Base-by-base conservation (phyloP, 2,113 vertebrate species). In the Cyanoderma ruficeps region DNA sequence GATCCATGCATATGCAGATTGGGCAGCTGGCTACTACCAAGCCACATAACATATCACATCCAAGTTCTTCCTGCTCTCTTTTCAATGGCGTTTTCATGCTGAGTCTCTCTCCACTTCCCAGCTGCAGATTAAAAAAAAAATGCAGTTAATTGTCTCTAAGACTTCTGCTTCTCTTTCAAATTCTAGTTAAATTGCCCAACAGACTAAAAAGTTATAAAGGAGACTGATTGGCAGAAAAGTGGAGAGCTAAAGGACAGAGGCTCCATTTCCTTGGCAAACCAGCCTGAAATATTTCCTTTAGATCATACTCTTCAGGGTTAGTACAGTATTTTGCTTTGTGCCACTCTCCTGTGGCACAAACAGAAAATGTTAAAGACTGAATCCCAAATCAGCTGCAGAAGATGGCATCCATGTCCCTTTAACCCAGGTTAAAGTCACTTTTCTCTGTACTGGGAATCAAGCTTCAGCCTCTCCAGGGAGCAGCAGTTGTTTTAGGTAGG, bases 1-100 rank as follows among this genome's bases (percentile, higher is more conserved):
- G 68, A 93, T 33, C 88, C 79, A 97, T 97, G 96, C 95, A 96
- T 96, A 97, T 97, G 96, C 94, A 97, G 94, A 97, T 97, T 65
- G 94, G 96, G 96, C 96, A 97, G 96, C 96, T 97, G 96, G 95
- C 96, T 92, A 95, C 96, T 90, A 97, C 95, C 90, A 86, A 88
- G 55, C 83, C 86, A 83, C 72, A 23, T 83, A 96, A 92, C 94
- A 75, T 93, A 83, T 86, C 88, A 86, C 83, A 90, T 74, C 64
- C 0, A 8, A 94, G 88, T 94, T 96, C 79, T 94, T 95, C 90
- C 67, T 95, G 75, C 75, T 70, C 52, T 86, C 89, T 90, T 96
- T 95, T 94, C 92, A 94, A 67, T 70, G 56, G 72, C 27, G 64
- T 96, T 95, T 95, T 95, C 92, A 93, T 74, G 92, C 92, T 96